Base-by-base conservation (phyloP, 1,140 invertebrate genomes). In the Pantala flavescens region DNA sequence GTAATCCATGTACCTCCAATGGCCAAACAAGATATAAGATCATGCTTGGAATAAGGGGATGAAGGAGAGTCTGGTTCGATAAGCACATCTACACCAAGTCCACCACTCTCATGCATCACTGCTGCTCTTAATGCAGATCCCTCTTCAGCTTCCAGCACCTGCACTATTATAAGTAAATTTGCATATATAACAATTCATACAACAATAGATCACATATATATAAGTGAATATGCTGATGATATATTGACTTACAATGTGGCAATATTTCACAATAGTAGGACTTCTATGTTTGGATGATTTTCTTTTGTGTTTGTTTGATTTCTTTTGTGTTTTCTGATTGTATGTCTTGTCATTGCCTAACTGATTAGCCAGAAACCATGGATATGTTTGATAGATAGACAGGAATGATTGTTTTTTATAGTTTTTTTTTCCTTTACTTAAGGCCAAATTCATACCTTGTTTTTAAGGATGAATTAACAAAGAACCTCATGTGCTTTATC, bases 1-100 rank as follows among this genome's bases (percentile, higher is more conserved):
- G 85, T 85, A 70, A 86, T 79, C 85, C 84, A 86, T 75, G 82
- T 80, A n/a, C 84, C 84, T 71, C 82, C 81, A 75, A 84, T 81
- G 72, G 83, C 82, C n/a, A 86, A 78, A 77, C 83, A 83, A 43
- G 84, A 84, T 72, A 86, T 84, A 21, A 86, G 77, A 72, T 85
- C 84, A 80, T 84, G 81, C 76, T 85, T 85, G 75, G 81, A 81
- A 72, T 83, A 83, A 21, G 81, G 75, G 23, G 49, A 14, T 5
- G 12, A 63, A 21, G n/a, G 49, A 14, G 5, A 63, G n/a, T 63
- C 49, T 63, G 49, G n/a, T 21, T 63, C 49, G 3, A 86, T 78
- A 72, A 86, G 78, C 73, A 84, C 81, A 79, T 86, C 83, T 5
- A 84, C 84, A 55, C 85, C 85, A 14, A 85, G 75, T 36, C 83